Evolutionary conservation across 2,113 vertebrate genomes (phyloP), one percentile per base, ranked within the genome.

Genomic region (Lophochroa leadbeateri): DNA sequence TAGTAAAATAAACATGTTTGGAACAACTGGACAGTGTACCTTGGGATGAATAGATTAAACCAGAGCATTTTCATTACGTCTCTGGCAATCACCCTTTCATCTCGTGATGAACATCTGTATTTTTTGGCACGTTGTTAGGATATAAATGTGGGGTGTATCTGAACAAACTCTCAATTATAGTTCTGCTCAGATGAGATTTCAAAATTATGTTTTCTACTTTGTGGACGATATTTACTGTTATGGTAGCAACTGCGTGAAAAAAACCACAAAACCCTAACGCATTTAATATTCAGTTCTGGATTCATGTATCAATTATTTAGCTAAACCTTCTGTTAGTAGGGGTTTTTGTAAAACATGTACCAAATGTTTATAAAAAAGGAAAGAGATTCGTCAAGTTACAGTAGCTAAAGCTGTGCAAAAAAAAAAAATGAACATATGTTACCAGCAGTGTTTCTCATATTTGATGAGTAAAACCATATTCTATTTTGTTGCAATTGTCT

Each of bases 281-380:
- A n/a, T 96, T 96, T 92, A 94, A 65, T 97, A 95, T 91, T 96
- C 86, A 52, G 28, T 89, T 91, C 78, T 91, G 63, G 69, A 82
- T 82, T 91, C 53, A 24, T 82, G n/a, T 90, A 87, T 92, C 88
- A 93, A 92, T 96, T 93, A 95, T 95, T 94, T 89, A 97, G 77
- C 92, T 92, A 84, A 95, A 77, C 92, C 82, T 95, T 96, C 94
- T 97, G 92, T 86, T 96, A 81, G 47, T 49, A 74, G 53, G 6
- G 10, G 35, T 82, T 88, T 88, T 91, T 90, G 12, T 60, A 84
- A 94, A 94, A 89, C 50, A 90, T 10, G 4, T 88, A 84, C 86
- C 65, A 95, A 96, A 95, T 96, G 92, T 96, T 96, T 94, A 79
- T 84, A 69, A 81, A 96, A 96, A 83, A 25, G 75, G n/a, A 86